Evolutionary conservation across 2,797 vertebrate genomes (phyloP).

Genomic region (Pempheris klunzingeri): DNA sequence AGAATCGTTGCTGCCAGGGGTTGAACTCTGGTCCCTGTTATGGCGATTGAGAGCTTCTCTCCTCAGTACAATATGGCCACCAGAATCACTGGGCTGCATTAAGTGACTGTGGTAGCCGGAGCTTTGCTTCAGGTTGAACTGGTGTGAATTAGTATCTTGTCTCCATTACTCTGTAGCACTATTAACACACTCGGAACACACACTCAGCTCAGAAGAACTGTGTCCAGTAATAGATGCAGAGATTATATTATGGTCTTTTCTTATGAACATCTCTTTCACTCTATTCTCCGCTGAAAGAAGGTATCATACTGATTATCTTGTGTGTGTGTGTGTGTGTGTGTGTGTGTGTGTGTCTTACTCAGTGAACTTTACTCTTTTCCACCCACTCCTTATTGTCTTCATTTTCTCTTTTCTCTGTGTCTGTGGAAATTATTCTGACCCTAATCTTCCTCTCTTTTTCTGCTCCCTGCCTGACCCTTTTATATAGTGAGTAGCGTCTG

Average conservation of each 20-base stretch:
- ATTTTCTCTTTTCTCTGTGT: constrained; percentile 48
- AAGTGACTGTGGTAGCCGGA: neutral
- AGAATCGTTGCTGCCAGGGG: neutral
- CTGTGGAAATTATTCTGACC: constrained; percentile 77
- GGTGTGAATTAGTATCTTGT: neutral
- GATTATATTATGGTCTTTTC: constrained; percentile 14
- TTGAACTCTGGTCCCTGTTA: neutral
- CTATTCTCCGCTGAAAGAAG: constrained; percentile 13
- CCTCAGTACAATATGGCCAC: neutral
- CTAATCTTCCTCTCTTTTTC: constrained; percentile 68
- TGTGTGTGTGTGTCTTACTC: constrained; percentile 43
- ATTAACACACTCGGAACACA: neutral
- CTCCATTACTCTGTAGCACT: neutral
- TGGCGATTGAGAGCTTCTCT: neutral
- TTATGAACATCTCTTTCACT: constrained; percentile 42
- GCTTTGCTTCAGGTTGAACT: neutral
- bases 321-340: constrained; percentile 31
- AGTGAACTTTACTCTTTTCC: constrained; percentile 35
- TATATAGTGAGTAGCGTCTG: constrained; percentile 68
- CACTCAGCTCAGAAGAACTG: neutral
- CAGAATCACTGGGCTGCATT: neutral
- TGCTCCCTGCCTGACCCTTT: constrained; percentile 60
- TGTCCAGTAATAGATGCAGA: constrained; percentile 3
- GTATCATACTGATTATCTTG: constrained; percentile 39
- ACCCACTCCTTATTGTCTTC: constrained; percentile 50